These are phyloP conservation scores for Ceyx cyanopectus DNA, from an alignment of 2,113 vertebrate species.

Conservation along the genomic window DNA sequence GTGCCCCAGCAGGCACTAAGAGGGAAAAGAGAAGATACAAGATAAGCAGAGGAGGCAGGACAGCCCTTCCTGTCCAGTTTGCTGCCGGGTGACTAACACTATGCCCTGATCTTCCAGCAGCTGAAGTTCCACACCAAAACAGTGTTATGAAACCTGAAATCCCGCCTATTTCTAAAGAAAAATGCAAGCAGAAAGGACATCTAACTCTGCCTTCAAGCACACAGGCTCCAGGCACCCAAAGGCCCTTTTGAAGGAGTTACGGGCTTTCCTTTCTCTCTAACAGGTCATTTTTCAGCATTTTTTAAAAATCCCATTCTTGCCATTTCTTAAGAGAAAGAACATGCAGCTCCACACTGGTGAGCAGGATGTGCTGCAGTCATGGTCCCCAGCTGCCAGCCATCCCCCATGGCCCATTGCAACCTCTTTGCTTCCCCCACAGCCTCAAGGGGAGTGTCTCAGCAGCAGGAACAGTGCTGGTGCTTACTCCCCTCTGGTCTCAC, in stretches of 20 bases:
- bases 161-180: not conserved
- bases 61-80: not conserved
- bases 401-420: not conserved
- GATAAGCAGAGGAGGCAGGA: not conserved
- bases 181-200: not conserved
- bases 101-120: not conserved
- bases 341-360: accelerated
- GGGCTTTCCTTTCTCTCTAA: not conserved
- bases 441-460: accelerated
- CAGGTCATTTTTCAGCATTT: not conserved
- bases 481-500: not conserved
- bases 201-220: not conserved
- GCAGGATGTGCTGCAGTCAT: accelerated
- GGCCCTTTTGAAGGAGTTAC: not conserved
- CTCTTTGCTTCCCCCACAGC: not conserved
- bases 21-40: not conserved
- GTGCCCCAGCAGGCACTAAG: accelerated
- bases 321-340: not conserved
- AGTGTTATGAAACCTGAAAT: not conserved
- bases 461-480: not conserved
- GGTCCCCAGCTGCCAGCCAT: not conserved
- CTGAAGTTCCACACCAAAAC: not conserved
- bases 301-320: not conserved
- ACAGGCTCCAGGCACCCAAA: not conserved
- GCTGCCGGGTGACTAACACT: accelerated